Percentiles rank a stretch among this genome's conserved stretches.
These are phyloP conservation scores for Lymantria dispar DNA, from an alignment of 2,888 invertebrate genomes.

Conservation along the genomic window DNA sequence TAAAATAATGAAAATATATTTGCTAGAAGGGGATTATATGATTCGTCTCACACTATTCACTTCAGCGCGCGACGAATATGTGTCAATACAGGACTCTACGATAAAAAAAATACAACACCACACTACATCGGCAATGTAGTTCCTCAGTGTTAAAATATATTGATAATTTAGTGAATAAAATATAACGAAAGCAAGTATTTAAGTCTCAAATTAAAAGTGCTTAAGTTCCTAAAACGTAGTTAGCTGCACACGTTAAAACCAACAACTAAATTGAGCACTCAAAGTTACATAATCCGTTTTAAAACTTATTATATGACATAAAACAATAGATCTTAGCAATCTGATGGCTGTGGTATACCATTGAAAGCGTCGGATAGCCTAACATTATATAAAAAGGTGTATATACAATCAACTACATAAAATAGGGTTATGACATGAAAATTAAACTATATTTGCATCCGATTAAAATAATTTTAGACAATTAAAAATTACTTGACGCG, in stretches of 20 bases:
- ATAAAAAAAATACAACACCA: no score
- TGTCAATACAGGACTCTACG: no score
- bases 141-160: no score
- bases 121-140: no score
- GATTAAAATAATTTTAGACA: slow-evolving; percentile 1
- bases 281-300: slow-evolving; percentile 38
- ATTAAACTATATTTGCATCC: slow-evolving; percentile 6
- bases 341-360: slow-evolving; percentile 10
- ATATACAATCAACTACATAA: slow-evolving; percentile 49
- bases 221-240: slow-evolving; percentile 33
- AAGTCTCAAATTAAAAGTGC: slow-evolving; percentile 22
- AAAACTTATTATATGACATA: slow-evolving; percentile 37
- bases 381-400: slow-evolving; percentile 46
- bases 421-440: slow-evolving; percentile 28
- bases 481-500: not conserved
- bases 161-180: no score
- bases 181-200: slow-evolving; percentile 7
- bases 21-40: no score
- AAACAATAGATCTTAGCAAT: slow-evolving; percentile 14
- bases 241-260: slow-evolving; percentile 51
- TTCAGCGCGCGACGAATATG: no score
- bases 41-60: no score
- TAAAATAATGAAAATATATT: no score
- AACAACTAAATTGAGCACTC: slow-evolving; percentile 69
- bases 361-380: slow-evolving; percentile 20